Conservation (phyloP, 1,140 invertebrate genomes). For the Aphelinus certus region DNA sequence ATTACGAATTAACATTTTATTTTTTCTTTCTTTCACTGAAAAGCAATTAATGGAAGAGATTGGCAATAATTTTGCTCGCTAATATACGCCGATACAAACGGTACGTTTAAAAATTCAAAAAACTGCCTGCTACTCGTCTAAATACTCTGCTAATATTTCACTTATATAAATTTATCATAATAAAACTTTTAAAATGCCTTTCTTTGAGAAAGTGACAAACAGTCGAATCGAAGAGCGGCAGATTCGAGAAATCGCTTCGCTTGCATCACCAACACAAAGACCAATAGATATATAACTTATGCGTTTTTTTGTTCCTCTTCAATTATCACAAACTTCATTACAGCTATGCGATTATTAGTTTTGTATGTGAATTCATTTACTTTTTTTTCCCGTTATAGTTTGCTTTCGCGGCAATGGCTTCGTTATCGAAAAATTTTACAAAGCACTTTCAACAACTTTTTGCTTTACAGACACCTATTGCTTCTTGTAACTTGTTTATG, state of each 20-base stretch:
- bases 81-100: constrained; percentile 24
- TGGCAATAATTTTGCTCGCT: constrained; percentile 9
- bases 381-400: neutral
- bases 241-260: constrained; percentile 36
- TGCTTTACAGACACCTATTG: constrained; percentile 1
- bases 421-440: constrained; percentile 16
- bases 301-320: constrained; percentile 16
- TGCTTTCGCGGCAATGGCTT: constrained; percentile 15
- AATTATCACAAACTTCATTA: constrained; percentile 30
- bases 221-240: constrained; percentile 27
- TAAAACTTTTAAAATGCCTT: constrained; percentile 20
- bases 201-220: constrained; percentile 21
- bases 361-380: constrained; percentile 12
- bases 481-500: neutral
- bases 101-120: constrained; percentile 35
- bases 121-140: neutral
- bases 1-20: constrained; percentile 8
- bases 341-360: constrained; percentile 18
- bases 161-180: constrained; percentile 20
- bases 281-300: constrained; percentile 10
- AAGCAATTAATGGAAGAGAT: constrained; percentile 36
- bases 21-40: constrained; percentile 15
- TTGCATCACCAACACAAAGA: constrained; percentile 15
- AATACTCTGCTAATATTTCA: neutral
- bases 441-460: neutral